phyloP scores from a whole-genome alignment of 2,888 invertebrate species.

The Andrena hattorfiana region DNA sequence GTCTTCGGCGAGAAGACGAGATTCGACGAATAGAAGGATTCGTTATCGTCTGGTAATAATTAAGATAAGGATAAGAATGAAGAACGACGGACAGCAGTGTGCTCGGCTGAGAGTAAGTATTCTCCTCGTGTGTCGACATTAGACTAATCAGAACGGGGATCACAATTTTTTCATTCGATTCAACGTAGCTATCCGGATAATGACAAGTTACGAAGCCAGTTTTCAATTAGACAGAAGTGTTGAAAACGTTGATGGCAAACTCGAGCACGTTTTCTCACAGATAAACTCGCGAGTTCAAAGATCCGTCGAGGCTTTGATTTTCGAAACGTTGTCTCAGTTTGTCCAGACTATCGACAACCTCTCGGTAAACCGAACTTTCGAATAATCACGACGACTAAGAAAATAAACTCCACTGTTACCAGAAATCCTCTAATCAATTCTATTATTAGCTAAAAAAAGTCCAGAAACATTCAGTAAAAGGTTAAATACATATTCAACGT shows the following conservation, averaged over 20 bases:
- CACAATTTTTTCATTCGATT: background rate
- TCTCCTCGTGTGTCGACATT: background rate
- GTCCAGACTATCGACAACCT: background rate
- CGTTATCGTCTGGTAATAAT: conserved; percentile 1
- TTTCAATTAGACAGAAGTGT: background rate
- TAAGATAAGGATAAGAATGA: conserved; percentile 22
- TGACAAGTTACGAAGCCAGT: background rate
- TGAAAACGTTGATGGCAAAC: background rate
- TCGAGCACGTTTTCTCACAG: background rate
- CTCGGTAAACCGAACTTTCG: background rate
- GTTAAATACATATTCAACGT: too few relatives aligned
- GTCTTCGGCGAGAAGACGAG: conserved; percentile 1
- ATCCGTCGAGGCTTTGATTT: background rate
- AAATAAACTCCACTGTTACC: background rate
- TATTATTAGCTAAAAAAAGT: background rate
- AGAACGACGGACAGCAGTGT: background rate
- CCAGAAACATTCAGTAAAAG: too few relatives aligned
- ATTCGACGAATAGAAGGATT: background rate
- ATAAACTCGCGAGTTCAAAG: conserved; percentile 2
- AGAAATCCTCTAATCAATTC: too few relatives aligned
- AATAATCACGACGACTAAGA: background rate
- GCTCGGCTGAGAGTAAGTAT: background rate
- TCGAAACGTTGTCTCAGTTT: background rate
- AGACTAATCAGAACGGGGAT: background rate
- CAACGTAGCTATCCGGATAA: background rate